Conservation (phyloP, 2,888 invertebrate species). For the Drosophila subquinaria region DNA sequence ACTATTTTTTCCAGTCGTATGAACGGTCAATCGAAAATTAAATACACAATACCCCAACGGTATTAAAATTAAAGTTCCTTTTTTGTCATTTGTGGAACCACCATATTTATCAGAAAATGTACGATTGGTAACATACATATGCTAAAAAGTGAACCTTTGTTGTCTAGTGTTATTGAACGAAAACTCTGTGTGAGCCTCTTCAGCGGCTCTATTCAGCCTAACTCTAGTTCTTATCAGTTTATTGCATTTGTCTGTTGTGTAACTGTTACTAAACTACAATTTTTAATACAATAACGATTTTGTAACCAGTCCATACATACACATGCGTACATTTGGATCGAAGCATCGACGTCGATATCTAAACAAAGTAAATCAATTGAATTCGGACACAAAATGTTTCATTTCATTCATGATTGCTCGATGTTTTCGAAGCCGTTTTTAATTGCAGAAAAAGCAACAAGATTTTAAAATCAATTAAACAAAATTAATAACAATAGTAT, state of each 20-base stretch:
- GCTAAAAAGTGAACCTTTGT: neutral
- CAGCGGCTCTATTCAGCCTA: neutral
- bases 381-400: no score
- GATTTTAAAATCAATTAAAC: no score
- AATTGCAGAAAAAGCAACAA: no score
- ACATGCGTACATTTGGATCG: no score
- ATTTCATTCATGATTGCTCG: no score
- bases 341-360: no score
- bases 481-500: no score
- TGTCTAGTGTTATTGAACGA: neutral
- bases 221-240: neutral
- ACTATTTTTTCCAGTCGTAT: neutral
- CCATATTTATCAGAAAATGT: no score
- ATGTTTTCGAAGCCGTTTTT: no score
- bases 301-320: neutral
- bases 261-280: neutral
- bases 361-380: neutral
- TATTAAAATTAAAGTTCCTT: neutral
- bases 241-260: neutral
- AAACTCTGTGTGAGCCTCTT: neutral
- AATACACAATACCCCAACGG: neutral
- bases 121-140: no score
- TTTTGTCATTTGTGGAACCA: neutral
- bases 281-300: neutral
- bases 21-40: neutral